A percentile compares a stretch with the other conserved stretches of the same genome.
Evolutionary conservation across 1,140 invertebrate genomes (phyloP).

Genomic region (Sitobion miscanthi): DNA sequence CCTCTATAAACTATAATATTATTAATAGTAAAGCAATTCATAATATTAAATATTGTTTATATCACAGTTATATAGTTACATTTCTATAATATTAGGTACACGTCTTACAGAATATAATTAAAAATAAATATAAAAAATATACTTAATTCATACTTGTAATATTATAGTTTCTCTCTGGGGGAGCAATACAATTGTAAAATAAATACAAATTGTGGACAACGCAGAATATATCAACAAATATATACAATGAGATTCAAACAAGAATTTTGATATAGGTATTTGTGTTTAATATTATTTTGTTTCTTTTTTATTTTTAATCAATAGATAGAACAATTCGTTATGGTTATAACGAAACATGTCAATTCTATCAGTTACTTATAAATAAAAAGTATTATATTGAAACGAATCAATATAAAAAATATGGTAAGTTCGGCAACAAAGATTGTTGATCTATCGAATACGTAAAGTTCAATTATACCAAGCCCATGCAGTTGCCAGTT

Average conservation of each 20-base stretch:
- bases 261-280: neutral
- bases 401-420: too few relatives aligned
- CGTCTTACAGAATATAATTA: neutral
- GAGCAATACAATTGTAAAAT: neutral
- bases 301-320: too few relatives aligned
- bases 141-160: neutral
- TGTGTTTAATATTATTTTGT: neutral
- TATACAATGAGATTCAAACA: neutral
- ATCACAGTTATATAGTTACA: neutral
- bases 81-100: neutral
- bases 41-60: neutral
- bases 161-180: neutral
- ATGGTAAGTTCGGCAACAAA: too few relatives aligned
- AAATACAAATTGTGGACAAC: neutral
- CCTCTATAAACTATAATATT: too few relatives aligned
- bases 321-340: neutral
- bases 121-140: neutral
- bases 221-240: neutral
- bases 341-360: neutral
- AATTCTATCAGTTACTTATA: neutral
- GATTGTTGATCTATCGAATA: too few relatives aligned
- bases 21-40: neutral
- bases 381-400: neutral
- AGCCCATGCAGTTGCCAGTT: neutral
- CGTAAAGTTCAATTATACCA: too few relatives aligned